These are phyloP conservation scores for Brachionichthys hirsutus DNA, from an alignment of 2,113 vertebrate species.

Conservation along the genomic window DNA sequence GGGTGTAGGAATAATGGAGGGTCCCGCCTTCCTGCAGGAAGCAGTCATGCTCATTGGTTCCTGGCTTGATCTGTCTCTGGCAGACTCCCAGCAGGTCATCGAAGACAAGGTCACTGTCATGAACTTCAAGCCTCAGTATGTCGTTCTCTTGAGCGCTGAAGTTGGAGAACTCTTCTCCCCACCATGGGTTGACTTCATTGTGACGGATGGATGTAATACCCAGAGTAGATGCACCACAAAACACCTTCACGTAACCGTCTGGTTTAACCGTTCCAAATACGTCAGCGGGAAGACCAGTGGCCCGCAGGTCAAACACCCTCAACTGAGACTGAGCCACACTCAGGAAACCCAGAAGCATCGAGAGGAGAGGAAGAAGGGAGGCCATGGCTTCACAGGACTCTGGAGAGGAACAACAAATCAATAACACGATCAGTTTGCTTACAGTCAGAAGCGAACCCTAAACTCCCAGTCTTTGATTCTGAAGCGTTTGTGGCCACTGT, in stretches of 20 bases:
- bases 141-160: constrained; percentile 30
- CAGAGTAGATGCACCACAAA: neutral
- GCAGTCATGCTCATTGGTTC: constrained; percentile 35
- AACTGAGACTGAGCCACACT: constrained; percentile 14
- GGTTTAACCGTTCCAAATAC: constrained; percentile 22
- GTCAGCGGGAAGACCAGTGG: constrained; percentile 16
- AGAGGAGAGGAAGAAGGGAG: constrained; percentile 7
- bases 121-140: constrained; percentile 33
- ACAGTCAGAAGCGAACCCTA: too few relatives aligned
- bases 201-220: constrained; percentile 28
- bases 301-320: constrained; percentile 37
- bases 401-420: constrained; percentile 2
- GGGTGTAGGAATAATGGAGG: constrained; percentile 46
- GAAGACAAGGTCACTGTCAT: constrained; percentile 11
- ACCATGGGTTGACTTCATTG: constrained; percentile 45
- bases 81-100: constrained; percentile 52
- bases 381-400: constrained; percentile 27
- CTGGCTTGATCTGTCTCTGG: constrained; percentile 23
- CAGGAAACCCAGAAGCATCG: constrained; percentile 20
- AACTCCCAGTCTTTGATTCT: too few relatives aligned
- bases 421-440: too few relatives aligned
- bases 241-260: constrained; percentile 51
- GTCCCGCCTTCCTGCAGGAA: constrained; percentile 37
- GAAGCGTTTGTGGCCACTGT: too few relatives aligned
- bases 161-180: constrained; percentile 46